Conservation (phyloP, 2,888 invertebrate genomes). For the Heliconius hortense region DNA sequence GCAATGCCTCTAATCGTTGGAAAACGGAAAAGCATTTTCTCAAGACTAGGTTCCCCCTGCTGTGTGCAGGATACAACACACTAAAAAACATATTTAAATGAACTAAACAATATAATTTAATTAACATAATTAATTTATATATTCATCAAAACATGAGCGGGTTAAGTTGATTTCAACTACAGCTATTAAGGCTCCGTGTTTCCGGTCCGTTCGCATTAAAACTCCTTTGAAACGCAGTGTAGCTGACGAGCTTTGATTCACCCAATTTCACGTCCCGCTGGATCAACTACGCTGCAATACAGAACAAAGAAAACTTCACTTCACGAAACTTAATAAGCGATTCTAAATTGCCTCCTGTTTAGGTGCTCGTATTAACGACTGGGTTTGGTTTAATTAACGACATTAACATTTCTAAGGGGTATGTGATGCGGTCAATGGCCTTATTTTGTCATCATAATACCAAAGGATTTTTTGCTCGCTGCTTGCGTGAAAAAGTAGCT, state of each 20-base stretch:
- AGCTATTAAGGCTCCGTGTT: slow-evolving; percentile 31
- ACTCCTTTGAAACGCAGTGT: slow-evolving; percentile 54
- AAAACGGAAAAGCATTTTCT: too few species aligned
- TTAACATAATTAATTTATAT: slow-evolving; percentile 24
- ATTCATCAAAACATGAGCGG: slow-evolving; percentile 26
- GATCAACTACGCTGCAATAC: slow-evolving; percentile 60
- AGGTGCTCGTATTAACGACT: slow-evolving; percentile 28
- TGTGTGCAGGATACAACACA: too few species aligned
- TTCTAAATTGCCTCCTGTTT: slow-evolving; percentile 51
- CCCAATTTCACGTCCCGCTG: slow-evolving; percentile 66
- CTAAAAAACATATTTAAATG: not conserved
- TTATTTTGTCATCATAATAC: not conserved
- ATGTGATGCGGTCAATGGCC: slow-evolving; percentile 1
- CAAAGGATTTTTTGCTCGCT: not conserved
- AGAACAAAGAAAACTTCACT: slow-evolving; percentile 68
- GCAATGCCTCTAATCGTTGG: too few species aligned
- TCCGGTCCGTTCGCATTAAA: slow-evolving; percentile 44
- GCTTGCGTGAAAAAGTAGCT: not conserved
- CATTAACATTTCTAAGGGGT: slow-evolving; percentile 18
- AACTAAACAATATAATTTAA: not conserved
- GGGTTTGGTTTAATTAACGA: slow-evolving; percentile 25
- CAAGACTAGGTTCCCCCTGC: too few species aligned
- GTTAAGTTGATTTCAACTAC: slow-evolving; percentile 34
- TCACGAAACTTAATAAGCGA: slow-evolving; percentile 62
- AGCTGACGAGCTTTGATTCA: slow-evolving; percentile 67